phyloP scores from a whole-genome alignment of 2,888 invertebrate species.

The Bedellia somnulentella region DNA sequence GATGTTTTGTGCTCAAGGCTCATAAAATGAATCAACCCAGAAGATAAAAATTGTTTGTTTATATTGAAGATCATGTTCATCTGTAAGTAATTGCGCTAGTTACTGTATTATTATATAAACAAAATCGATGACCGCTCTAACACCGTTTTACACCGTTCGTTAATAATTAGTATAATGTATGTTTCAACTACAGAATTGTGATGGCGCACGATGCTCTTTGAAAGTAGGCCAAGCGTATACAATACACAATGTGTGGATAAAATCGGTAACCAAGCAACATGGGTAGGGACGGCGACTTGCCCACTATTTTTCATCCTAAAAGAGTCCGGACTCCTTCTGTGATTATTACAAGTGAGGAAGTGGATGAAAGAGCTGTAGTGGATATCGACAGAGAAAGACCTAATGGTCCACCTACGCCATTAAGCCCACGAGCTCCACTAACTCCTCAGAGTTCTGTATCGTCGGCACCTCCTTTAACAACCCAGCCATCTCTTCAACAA shows the following conservation, averaged over 20 bases:
- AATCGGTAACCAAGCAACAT: constrained; percentile 22
- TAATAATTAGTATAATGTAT: no score
- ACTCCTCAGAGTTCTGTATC: constrained; percentile 50
- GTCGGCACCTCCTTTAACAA: constrained; percentile 48
- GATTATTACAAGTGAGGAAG: constrained; percentile 68
- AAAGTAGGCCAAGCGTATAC: no score
- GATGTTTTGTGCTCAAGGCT: no score
- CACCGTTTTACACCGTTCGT: no score
- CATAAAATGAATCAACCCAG: no score
- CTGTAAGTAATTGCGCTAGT: no score
- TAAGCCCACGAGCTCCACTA: constrained; percentile 43
- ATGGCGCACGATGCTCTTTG: no score
- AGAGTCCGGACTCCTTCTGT: constrained; percentile 69
- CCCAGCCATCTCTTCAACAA: constrained; percentile 50
- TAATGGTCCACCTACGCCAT: constrained; percentile 50
- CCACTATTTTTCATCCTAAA: constrained; percentile 80
- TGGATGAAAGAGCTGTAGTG: constrained; percentile 36
- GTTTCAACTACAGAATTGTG: constrained; percentile 2
- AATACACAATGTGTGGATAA: constrained; percentile 1
- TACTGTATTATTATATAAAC: no score
- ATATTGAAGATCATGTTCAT: no score
- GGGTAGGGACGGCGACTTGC: constrained; percentile 76
- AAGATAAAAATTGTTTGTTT: no score
- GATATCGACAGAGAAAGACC: constrained; percentile 30
- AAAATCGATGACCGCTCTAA: no score